Percentiles rank a stretch among this genome's conserved stretches.
Evolutionary conservation across 2,888 invertebrate species (phyloP).

Genomic region (Ctena decussata): DNA sequence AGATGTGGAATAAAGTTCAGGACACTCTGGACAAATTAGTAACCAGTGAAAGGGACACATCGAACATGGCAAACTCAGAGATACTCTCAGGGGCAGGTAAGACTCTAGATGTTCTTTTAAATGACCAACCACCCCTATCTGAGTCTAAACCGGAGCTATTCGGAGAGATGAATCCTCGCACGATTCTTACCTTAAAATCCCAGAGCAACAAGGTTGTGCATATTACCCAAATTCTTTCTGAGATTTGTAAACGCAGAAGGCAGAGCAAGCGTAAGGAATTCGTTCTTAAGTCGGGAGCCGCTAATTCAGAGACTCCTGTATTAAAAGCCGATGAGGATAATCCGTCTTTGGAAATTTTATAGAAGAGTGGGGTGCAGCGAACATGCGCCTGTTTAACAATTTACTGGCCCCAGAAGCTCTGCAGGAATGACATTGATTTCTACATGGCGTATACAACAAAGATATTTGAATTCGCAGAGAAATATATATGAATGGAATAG

Average conservation of each 20-base stretch:
- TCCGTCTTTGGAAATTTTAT: slow-evolving; percentile 17
- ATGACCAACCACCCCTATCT: not conserved
- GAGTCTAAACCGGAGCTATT: not conserved
- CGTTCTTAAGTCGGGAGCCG: not conserved
- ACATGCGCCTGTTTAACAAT: slow-evolving; percentile 35
- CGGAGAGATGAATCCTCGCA: not conserved
- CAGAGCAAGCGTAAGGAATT: slow-evolving; percentile 40
- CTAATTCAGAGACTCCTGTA: slow-evolving; percentile 17
- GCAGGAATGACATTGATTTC: slow-evolving; percentile 17
- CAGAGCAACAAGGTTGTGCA: not conserved
- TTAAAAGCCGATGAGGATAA: slow-evolving; percentile 22
- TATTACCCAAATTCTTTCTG: slow-evolving; percentile 28
- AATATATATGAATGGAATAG: slow-evolving; percentile 15
- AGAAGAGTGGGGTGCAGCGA: slow-evolving; percentile 38
- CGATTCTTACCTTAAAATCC: not conserved
- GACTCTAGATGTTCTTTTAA: not conserved
- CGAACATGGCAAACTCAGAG: not conserved
- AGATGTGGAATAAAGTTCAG: not conserved
- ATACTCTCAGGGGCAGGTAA: not conserved
- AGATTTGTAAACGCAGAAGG: slow-evolving; percentile 37
- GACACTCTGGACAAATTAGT: too few species aligned
- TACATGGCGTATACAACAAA: slow-evolving; percentile 19
- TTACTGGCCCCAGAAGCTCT: not conserved
- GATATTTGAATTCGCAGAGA: slow-evolving; percentile 13
- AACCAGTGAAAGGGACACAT: not conserved